phyloP scores from a whole-genome alignment of 2,797 vertebrate species.

The Philypnodon macrostomus region DNA sequence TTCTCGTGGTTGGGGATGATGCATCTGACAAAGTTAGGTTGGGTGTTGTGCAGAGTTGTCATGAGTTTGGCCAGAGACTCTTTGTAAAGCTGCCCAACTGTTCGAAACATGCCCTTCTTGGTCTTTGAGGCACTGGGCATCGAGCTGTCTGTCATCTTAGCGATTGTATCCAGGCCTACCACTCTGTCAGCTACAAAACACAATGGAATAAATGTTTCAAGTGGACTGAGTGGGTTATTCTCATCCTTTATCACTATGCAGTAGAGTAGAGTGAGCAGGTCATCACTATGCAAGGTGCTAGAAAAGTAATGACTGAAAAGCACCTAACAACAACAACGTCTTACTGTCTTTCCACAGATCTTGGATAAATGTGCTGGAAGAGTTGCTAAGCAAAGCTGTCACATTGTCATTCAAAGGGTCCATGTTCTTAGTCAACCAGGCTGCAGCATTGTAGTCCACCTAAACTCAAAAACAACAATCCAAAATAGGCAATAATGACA shows the following conservation, averaged over 20 bases:
- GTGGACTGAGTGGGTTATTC: too few species aligned
- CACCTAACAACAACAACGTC: too few species aligned
- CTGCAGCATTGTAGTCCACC: constrained; percentile 91
- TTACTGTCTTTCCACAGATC: constrained; percentile 97
- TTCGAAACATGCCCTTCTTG: constrained; percentile 99
- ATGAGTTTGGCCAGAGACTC: constrained; percentile 95
- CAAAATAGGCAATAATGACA: too few species aligned
- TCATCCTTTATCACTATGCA: too few species aligned
- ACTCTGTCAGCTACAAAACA: constrained; percentile 86
- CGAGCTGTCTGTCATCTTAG: constrained; percentile 93
- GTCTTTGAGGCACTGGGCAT: constrained; percentile 89
- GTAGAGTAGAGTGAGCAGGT: too few species aligned
- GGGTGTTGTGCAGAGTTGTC: constrained; percentile 95
- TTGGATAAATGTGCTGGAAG: constrained; percentile 88
- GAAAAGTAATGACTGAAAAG: too few species aligned
- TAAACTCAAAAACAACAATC: constrained; percentile 44
- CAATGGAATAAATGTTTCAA: constrained; percentile 1
- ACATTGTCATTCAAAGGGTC: constrained; percentile 96
- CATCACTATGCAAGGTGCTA: too few species aligned
- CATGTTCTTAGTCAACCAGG: constrained; percentile 99
- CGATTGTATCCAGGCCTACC: constrained; percentile 93
- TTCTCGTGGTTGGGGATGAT: constrained; percentile 98
- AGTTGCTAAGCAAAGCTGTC: constrained; percentile 87
- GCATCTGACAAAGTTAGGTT: constrained; percentile 96
- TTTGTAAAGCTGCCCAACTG: constrained; percentile 95